Evolutionary conservation across 2,797 vertebrate genomes (phyloP).

Genomic region (Diplodus puntazzo): DNA sequence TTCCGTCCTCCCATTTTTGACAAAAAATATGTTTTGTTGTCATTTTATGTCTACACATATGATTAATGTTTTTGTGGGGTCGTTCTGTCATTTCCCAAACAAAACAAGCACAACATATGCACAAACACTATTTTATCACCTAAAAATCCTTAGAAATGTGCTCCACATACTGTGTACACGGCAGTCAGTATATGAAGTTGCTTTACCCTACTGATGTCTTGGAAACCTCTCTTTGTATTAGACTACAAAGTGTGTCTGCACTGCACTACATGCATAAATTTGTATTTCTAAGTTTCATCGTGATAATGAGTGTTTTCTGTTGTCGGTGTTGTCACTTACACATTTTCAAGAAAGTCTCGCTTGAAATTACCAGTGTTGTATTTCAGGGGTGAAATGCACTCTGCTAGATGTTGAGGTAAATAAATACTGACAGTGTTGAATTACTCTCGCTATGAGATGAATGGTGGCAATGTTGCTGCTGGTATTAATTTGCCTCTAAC

Average conservation of each 20-base stretch:
- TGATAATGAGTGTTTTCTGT: neutral
- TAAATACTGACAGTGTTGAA: slow-evolving; percentile 23
- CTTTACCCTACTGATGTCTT: neutral
- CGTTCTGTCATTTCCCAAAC: neutral
- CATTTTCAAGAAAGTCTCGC: neutral
- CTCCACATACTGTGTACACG: neutral
- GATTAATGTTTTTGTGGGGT: no score
- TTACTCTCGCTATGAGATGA: slow-evolving; percentile 12
- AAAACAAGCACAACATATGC: neutral
- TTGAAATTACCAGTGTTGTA: neutral
- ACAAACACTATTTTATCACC: neutral
- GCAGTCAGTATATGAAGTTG: no score
- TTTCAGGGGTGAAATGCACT: neutral
- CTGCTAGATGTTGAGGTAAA: slow-evolving; percentile 4
- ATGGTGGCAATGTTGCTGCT: slow-evolving; percentile 2
- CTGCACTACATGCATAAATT: neutral
- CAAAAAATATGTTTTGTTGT: no score
- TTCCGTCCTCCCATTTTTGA: no score
- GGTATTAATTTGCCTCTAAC: slow-evolving; percentile 20
- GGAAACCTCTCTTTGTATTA: neutral
- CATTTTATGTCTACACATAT: no score
- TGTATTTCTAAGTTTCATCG: neutral
- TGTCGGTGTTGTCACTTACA: neutral
- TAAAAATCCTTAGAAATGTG: neutral
- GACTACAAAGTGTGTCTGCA: neutral